A percentile compares a stretch with the other conserved stretches of the same genome.
Evolutionary conservation across 2,797 vertebrate species (phyloP).

Genomic region (Miichthys miiuy): DNA sequence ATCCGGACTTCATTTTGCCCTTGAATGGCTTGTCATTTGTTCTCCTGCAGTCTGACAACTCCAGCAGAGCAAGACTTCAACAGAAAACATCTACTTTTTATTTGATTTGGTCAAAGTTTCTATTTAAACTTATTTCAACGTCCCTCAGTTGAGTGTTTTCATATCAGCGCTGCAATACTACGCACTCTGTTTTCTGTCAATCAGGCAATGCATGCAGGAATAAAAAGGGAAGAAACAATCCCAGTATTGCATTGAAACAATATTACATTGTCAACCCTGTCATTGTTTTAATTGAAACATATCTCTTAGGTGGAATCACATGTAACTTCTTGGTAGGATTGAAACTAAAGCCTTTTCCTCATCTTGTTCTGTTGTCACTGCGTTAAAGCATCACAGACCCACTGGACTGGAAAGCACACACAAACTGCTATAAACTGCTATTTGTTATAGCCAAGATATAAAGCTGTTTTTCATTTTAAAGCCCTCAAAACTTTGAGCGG

Average conservation of each 20-base stretch:
- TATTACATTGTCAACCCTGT: constrained; percentile 29
- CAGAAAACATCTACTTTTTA: constrained; percentile 35
- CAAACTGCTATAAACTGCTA: neutral
- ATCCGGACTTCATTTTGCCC: neutral
- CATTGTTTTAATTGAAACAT: constrained; percentile 54
- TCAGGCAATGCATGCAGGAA: constrained; percentile 28
- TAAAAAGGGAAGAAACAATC: constrained; percentile 31
- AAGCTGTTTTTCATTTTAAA: constrained; percentile 7
- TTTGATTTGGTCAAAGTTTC: constrained; percentile 40
- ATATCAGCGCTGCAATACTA: constrained; percentile 4
- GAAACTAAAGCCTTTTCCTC: constrained; percentile 3
- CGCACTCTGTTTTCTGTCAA: constrained; percentile 44
- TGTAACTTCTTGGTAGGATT: constrained; percentile 32
- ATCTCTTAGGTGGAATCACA: neutral
- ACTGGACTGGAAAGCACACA: constrained; percentile 12
- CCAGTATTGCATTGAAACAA: constrained; percentile 3
- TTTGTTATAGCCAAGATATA: neutral
- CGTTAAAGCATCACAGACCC: constrained; percentile 14
- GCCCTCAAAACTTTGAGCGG: neutral
- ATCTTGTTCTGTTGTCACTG: neutral
- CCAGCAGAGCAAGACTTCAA: constrained; percentile 2
- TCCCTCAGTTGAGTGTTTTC: constrained; percentile 33
- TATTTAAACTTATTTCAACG: constrained; percentile 29
- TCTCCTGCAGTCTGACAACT: constrained; percentile 2
- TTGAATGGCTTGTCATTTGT: constrained; percentile 8